Conservation (phyloP, 2,797 vertebrate species). For the Valencia hispanica region DNA sequence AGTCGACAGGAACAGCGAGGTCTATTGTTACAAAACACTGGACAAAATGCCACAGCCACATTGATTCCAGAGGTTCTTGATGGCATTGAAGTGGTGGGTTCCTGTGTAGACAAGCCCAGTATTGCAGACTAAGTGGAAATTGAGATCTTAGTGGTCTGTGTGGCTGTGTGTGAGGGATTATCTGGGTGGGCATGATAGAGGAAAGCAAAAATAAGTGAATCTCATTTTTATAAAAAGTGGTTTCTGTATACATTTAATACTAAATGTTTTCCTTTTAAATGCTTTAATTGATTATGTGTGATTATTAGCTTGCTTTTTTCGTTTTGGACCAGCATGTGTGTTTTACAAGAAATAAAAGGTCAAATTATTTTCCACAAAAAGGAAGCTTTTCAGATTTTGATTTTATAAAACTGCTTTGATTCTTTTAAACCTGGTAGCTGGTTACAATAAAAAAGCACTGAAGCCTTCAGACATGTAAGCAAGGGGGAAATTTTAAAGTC, state of each 20-base stretch:
- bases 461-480: constrained; percentile 42
- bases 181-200: constrained; percentile 25
- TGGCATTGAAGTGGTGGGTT: constrained; percentile 27
- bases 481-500: constrained; percentile 21
- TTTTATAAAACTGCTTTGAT: constrained; percentile 55
- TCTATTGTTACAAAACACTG: constrained; percentile 22
- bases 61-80: constrained; percentile 31
- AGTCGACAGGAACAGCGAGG: constrained; percentile 8
- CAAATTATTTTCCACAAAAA: constrained; percentile 13
- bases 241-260: neutral
- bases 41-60: constrained; percentile 28
- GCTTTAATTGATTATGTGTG: constrained; percentile 18
- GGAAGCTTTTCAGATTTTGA: constrained; percentile 34
- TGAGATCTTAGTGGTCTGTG: constrained; percentile 29
- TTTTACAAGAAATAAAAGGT: constrained; percentile 24
- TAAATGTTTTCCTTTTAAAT: constrained; percentile 29
- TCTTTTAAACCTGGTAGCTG: constrained; percentile 45
- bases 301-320: constrained; percentile 26
- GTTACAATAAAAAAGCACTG: constrained; percentile 38
- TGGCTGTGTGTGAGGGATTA: neutral
- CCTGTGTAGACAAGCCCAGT: constrained; percentile 29
- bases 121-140: constrained; percentile 50
- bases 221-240: neutral
- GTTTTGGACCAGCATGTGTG: constrained; percentile 20
- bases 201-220: neutral